Evolutionary conservation across 2,888 invertebrate species (phyloP).

Genomic region (Baronia brevicornis): DNA sequence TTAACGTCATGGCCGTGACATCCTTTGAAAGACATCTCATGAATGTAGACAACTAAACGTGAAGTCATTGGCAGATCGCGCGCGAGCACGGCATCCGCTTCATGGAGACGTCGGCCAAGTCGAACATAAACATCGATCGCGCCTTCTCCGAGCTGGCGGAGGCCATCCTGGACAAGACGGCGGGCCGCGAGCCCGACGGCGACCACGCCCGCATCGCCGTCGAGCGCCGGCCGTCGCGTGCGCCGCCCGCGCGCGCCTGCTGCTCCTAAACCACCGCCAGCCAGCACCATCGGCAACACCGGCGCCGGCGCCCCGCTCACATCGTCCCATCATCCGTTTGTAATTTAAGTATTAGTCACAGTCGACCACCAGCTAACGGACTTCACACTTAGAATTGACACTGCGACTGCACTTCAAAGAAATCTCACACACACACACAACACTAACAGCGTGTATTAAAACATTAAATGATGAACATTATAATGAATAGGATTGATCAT

Average conservation of each 20-base stretch:
- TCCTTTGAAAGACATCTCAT: too few relatives aligned
- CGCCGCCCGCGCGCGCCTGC: slow-evolving; percentile 74
- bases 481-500: too few relatives aligned
- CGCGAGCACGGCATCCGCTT: slow-evolving; percentile 96
- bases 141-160: slow-evolving; percentile 96
- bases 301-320: not conserved
- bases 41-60: too few relatives aligned
- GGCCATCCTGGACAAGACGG: slow-evolving; percentile 94
- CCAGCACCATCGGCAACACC: slow-evolving; percentile 3
- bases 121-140: slow-evolving; percentile 96
- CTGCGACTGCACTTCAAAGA: too few relatives aligned
- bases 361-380: not conserved
- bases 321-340: too few relatives aligned
- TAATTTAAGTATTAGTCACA: not conserved
- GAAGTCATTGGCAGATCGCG: slow-evolving; percentile 92
- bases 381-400: too few relatives aligned
- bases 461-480: too few relatives aligned
- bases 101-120: slow-evolving; percentile 98
- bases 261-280: slow-evolving; percentile 43
- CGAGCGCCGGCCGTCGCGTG: slow-evolving; percentile 81
- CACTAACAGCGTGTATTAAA: too few relatives aligned
- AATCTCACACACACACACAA: too few relatives aligned
- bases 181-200: slow-evolving; percentile 85
- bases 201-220: slow-evolving; percentile 75
- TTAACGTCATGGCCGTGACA: too few relatives aligned